Percentiles rank a stretch among this genome's conserved stretches.
Conservation (phyloP, 2,888 invertebrate species). For the Orthosia incerta region DNA sequence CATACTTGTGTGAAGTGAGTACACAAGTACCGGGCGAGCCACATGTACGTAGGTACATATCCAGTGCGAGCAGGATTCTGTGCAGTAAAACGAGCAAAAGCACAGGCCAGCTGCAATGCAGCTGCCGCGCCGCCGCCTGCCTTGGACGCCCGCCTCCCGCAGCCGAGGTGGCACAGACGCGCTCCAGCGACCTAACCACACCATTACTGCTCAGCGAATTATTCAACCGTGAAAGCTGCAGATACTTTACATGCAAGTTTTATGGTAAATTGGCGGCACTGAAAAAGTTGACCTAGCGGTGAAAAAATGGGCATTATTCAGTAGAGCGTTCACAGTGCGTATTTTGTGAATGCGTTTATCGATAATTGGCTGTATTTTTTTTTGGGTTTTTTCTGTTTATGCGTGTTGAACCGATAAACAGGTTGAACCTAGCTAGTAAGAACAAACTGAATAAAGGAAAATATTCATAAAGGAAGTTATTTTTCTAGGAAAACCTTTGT, state of each 20-base stretch:
- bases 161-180: slow-evolving; percentile 49
- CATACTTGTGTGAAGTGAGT: slow-evolving; percentile 19
- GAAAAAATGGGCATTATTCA: background rate
- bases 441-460: background rate
- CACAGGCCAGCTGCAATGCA: slow-evolving; percentile 87
- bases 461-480: background rate
- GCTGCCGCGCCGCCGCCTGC: slow-evolving; percentile 77
- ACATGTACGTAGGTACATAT: slow-evolving; percentile 32
- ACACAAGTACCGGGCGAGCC: slow-evolving; percentile 8
- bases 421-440: too few relatives aligned
- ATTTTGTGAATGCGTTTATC: slow-evolving; percentile 11
- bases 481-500: too few relatives aligned
- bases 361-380: background rate
- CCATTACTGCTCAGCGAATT: slow-evolving; percentile 74
- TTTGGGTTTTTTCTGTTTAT: background rate
- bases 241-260: slow-evolving; percentile 15
- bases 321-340: slow-evolving; percentile 12
- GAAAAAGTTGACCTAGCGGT: slow-evolving; percentile 10
- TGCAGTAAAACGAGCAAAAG: slow-evolving; percentile 87
- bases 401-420: background rate
- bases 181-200: slow-evolving; percentile 66
- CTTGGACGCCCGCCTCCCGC: slow-evolving; percentile 65
- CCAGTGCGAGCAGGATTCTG: slow-evolving; percentile 61
- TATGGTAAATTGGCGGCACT: background rate
- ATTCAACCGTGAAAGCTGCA: slow-evolving; percentile 71